Conservation (phyloP, 2,888 invertebrate species). For the Cephus sareptanus region DNA sequence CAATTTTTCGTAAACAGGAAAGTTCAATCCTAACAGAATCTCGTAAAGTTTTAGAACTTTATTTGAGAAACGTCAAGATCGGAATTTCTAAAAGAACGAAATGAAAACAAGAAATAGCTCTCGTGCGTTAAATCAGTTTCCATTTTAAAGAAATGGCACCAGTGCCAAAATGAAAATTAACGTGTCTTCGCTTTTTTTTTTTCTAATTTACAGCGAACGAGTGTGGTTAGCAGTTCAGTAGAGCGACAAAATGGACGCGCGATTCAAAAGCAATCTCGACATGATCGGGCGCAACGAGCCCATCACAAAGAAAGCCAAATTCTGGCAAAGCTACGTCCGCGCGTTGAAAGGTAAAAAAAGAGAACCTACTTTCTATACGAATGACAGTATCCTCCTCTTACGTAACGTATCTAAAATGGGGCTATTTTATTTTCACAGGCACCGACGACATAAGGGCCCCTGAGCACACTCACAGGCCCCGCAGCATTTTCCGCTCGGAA, state of each 20-base stretch:
- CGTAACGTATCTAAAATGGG: neutral
- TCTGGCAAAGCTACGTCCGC: constrained; percentile 93
- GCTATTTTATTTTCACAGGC: constrained; percentile 68
- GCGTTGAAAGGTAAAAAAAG: constrained; percentile 84
- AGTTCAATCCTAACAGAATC: neutral
- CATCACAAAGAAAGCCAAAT: constrained; percentile 91
- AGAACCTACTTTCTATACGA: neutral
- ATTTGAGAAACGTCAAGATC: neutral
- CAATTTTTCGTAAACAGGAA: constrained; percentile 14
- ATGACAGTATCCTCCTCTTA: neutral
- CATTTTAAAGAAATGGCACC: neutral
- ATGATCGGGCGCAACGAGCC: constrained; percentile 94
- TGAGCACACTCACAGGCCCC: constrained; percentile 77
- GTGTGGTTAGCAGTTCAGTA: constrained; percentile 72
- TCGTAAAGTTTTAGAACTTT: neutral
- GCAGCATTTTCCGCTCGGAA: constrained; percentile 76
- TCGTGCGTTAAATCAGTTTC: neutral
- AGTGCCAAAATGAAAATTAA: neutral
- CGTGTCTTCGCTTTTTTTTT: neutral
- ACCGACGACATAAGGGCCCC: constrained; percentile 93
- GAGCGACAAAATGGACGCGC: constrained; percentile 76
- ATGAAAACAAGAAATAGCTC: neutral
- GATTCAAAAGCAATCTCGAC: constrained; percentile 89
- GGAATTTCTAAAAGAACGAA: neutral
- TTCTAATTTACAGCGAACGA: constrained; percentile 76